A percentile compares a stretch with the other conserved stretches of the same genome.
Conservation (phyloP, 2,113 vertebrate species). For the Trematomus loennbergii region DNA sequence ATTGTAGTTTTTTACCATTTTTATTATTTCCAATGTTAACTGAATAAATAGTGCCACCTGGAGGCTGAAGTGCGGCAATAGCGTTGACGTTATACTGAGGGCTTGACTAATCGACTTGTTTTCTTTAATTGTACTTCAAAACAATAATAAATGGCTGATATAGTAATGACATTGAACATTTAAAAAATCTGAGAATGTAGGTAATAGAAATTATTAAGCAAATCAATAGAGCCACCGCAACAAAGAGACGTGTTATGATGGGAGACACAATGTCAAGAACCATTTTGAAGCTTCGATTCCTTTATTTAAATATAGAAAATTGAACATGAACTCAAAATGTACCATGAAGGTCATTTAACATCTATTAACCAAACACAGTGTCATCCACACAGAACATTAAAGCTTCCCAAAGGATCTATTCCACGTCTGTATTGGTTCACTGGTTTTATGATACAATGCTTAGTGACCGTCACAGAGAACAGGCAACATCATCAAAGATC, state of each 20-base stretch:
- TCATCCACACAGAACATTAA: background rate
- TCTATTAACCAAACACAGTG: background rate
- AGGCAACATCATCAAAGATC: background rate
- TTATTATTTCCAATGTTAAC: background rate
- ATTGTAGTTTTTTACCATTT: too few relatives aligned
- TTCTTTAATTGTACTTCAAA: background rate
- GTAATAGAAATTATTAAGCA: too few relatives aligned
- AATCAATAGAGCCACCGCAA: background rate
- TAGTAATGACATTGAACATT: too few relatives aligned
- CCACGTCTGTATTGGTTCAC: background rate
- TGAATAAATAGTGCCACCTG: constrained; percentile 33
- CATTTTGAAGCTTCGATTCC: too few relatives aligned
- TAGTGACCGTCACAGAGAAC: background rate
- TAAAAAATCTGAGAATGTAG: background rate
- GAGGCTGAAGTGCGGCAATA: background rate
- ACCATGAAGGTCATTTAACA: too few relatives aligned
- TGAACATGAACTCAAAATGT: background rate
- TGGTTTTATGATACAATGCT: background rate
- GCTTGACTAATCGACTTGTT: fast-evolving
- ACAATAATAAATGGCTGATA: background rate
- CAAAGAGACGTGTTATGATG: background rate
- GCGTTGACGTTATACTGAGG: background rate
- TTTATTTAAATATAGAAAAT: too few relatives aligned
- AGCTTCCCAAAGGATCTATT: background rate
- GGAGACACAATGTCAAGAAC: background rate